Percentiles rank a stretch among this genome's conserved stretches.
Evolutionary conservation across 1,140 invertebrate species (phyloP).

Genomic region (Ruditapes philippinarum): DNA sequence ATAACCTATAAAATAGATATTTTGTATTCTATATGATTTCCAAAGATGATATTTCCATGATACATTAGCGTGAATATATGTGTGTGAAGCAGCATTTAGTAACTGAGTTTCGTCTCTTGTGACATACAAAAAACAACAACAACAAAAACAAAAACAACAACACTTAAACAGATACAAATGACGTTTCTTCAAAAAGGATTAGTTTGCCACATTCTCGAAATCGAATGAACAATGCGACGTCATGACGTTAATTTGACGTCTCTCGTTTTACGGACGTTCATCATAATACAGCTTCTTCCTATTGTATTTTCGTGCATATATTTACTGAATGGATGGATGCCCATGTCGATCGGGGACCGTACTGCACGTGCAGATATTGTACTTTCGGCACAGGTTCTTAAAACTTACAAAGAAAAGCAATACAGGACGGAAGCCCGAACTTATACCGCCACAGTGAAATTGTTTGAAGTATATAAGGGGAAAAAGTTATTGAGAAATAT

Average conservation of each 20-base stretch:
- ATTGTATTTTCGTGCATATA: constrained; percentile 78
- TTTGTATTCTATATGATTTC: too few species aligned
- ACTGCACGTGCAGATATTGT: constrained; percentile 82
- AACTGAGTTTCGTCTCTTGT: too few species aligned
- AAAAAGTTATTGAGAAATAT: constrained; percentile 72
- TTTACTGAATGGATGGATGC: constrained; percentile 85
- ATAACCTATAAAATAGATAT: neutral
- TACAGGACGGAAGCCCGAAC: constrained; percentile 76
- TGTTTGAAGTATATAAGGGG: constrained; percentile 81
- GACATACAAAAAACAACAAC: too few species aligned
- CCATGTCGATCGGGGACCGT: constrained; percentile 81
- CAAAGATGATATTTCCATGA: too few species aligned
- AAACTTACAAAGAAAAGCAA: constrained; percentile 76
- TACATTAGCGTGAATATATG: too few species aligned
- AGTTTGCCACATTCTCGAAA: neutral
- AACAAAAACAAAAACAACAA: too few species aligned
- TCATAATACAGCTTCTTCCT: constrained; percentile 44
- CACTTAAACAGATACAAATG: neutral
- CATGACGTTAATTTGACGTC: constrained; percentile 62
- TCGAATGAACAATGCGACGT: constrained; percentile 40
- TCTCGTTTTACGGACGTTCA: constrained; percentile 49
- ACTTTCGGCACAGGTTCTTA: constrained; percentile 74
- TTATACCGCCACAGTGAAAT: constrained; percentile 80
- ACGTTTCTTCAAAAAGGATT: neutral
- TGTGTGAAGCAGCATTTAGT: too few species aligned